Evolutionary conservation across 1,140 invertebrate genomes (phyloP).

Genomic region (Zaprionus nigranus): DNA sequence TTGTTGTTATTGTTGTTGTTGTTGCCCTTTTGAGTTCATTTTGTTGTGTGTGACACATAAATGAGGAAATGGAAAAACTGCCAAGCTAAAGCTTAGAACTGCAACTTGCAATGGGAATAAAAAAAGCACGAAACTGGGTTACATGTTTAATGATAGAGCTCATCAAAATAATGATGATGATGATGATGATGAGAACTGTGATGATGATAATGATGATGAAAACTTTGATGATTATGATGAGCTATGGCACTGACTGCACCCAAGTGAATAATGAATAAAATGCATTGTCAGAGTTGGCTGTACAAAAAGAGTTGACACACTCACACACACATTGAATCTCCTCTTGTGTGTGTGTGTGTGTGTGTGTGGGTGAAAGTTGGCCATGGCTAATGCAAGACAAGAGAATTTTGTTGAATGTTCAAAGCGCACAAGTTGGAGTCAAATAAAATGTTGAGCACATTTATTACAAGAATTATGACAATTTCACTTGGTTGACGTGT

Average conservation of each 20-base stretch:
- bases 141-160: slow-evolving; percentile 27
- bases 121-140: slow-evolving; percentile 25
- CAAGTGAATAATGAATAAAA: slow-evolving; percentile 6
- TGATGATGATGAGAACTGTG: neutral
- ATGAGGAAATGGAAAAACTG: slow-evolving; percentile 33
- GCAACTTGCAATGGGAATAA: neutral
- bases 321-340: neutral
- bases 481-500: slow-evolving; percentile 43
- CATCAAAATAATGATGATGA: slow-evolving; percentile 9
- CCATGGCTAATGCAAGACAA: slow-evolving; percentile 28
- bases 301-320: slow-evolving; percentile 14
- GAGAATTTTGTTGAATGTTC: slow-evolving; percentile 18
- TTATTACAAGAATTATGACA: slow-evolving; percentile 34
- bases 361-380: slow-evolving; percentile 43
- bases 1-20: slow-evolving; percentile 26
- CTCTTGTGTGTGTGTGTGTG: neutral
- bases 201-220: neutral
- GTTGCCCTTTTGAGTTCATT: slow-evolving; percentile 20
- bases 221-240: neutral
- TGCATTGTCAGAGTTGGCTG: slow-evolving; percentile 26
- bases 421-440: neutral
- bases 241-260: neutral
- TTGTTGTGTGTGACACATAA: slow-evolving; percentile 16
- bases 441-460: slow-evolving; percentile 9
- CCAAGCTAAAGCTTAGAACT: slow-evolving; percentile 8